These are phyloP conservation scores for Magallana ariakensis DNA, from an alignment of 1,140 invertebrate species.

Conservation along the genomic window DNA sequence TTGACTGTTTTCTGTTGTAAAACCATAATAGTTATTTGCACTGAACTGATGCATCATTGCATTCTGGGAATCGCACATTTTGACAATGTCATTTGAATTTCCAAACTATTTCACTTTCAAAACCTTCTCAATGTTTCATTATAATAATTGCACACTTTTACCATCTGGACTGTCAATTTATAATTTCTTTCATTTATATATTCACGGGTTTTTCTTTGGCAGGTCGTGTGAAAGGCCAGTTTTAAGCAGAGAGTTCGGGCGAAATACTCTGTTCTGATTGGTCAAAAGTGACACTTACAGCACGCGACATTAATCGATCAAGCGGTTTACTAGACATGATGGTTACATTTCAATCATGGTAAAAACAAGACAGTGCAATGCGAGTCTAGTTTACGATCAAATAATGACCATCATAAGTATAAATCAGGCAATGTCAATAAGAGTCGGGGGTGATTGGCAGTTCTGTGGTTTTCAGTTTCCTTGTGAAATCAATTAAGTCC, in stretches of 20 bases:
- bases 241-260: conserved; percentile 1
- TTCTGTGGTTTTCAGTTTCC: conserved; percentile 29
- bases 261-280: conserved; percentile 15
- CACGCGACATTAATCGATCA: conserved; percentile 33
- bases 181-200: conserved; percentile 34
- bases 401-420: conserved; percentile 32
- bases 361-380: conserved; percentile 17
- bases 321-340: conserved; percentile 30
- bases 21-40: conserved; percentile 14
- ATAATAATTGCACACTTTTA: conserved; percentile 8
- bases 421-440: conserved; percentile 32
- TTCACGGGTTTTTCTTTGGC: conserved; percentile 7
- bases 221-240: conserved; percentile 35
- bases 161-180: conserved; percentile 18
- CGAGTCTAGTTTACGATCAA: not conserved
- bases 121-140: not conserved
- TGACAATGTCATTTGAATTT: conserved; percentile 27
- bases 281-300: conserved; percentile 33
- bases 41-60: conserved; percentile 23
- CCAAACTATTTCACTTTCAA: not conserved
- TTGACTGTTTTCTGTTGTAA: conserved; percentile 5
- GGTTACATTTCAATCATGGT: conserved; percentile 7
- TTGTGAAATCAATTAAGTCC: conserved; percentile 17
- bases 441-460: conserved; percentile 15
- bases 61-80: conserved; percentile 22